Conservation (phyloP, 1,140 invertebrate genomes). For the Bombyx mandarina region DNA sequence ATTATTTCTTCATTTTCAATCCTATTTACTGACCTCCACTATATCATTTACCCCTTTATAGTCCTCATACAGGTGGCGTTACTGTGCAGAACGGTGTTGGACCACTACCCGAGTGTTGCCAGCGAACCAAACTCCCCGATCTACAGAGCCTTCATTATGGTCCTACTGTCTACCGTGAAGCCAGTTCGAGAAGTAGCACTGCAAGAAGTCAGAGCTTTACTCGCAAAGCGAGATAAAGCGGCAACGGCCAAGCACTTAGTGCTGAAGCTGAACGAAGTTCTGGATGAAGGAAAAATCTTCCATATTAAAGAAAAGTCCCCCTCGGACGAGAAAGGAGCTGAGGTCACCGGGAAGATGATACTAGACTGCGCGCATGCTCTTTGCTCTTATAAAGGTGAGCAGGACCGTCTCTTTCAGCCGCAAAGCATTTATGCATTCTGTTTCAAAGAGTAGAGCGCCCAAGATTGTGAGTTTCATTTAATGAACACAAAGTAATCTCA, state of each 20-base stretch:
- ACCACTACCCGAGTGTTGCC: constrained; percentile 47
- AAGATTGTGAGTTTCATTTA: no score
- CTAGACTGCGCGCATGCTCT: constrained; percentile 67
- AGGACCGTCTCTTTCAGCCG: no score
- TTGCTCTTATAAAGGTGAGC: constrained; percentile 62
- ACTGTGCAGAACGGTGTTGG: constrained; percentile 60
- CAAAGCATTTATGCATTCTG: no score
- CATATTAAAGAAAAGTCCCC: constrained; percentile 42
- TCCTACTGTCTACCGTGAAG: constrained; percentile 39
- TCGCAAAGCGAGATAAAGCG: constrained; percentile 36
- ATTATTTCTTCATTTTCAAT: background rate
- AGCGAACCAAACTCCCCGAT: constrained; percentile 41
- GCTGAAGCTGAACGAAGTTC: constrained; percentile 46
- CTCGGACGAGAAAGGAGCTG: constrained; percentile 37
- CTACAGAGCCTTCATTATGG: constrained; percentile 44
- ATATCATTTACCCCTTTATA: constrained; percentile 69
- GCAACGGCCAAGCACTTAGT: constrained; percentile 42
- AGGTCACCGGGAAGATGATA: constrained; percentile 64
- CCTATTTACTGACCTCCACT: constrained; percentile 24
- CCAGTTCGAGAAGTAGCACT: constrained; percentile 36
- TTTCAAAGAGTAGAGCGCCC: no score
- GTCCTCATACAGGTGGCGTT: constrained; percentile 64
- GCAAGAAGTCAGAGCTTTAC: constrained; percentile 35
- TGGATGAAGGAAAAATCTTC: constrained; percentile 61
- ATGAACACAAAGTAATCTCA: background rate